Base-by-base conservation (phyloP, 2,888 invertebrate genomes). In the Oscheius sp. region DNA sequence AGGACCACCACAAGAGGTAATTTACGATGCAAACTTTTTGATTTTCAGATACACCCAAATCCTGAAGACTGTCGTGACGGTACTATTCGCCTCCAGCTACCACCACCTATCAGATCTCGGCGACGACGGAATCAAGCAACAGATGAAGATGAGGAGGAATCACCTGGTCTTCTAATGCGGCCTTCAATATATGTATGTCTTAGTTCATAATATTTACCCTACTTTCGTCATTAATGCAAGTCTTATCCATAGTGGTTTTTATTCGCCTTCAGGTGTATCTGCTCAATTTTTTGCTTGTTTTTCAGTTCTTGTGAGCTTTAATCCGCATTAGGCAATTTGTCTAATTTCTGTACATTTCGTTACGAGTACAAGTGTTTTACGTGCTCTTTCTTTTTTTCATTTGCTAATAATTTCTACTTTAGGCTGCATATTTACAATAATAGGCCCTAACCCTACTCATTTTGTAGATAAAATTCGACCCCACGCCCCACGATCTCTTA, bases 1-100 rank as follows among this genome's bases (percentile, higher is more conserved):
- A 75, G 96, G 96, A 32, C 95, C 96, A 2, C 91, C 91, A 74
- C 92, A 93, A 67, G 94, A 94, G 90, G 91, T 51, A 17, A 20
- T 12, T 33, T 22, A 14, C 24, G 20, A 20, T 24, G 20, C 24
- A 6, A 6, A 12, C 12, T 30, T 32, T 28, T 54, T 5, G 2
- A 32, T 14, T 2, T 54, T 3, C 20, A 54, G 54, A 54, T 54
- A 17, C 54, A 54, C 20, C 54, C 54, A 32, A 54, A 54, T 33
- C 54, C 36, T 6, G 66, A 66, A 5, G 45, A 26, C 33, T 38
- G 36, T 17, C 57, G 41, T 8, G 56, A 26, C 2, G 33, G 57
- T 14, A n/a, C 17, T 20, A 20, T 47, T n/a, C 57, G 57, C n/a
- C 66, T 66, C 9, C 17, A 56, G 12, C 56, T 66, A 12, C 66